phyloP scores from a whole-genome alignment of 2,888 invertebrate genomes.

The Salpingus planirostris region DNA sequence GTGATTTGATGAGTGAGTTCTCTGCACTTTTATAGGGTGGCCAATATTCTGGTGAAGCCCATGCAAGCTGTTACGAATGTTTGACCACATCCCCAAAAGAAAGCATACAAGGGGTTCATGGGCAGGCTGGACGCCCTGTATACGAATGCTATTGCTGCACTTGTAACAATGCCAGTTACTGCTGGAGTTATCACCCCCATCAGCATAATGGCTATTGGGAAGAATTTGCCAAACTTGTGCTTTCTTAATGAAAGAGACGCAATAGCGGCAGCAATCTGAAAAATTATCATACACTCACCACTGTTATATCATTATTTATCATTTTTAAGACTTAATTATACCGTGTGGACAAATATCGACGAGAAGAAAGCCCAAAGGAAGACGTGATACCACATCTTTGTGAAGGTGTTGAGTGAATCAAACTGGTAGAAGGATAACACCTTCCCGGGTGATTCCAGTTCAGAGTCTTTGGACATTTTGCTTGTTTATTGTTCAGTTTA shows the following conservation, averaged over 20 bases:
- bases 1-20: not conserved
- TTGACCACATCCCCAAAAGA: constrained; percentile 93
- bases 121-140: constrained; percentile 82
- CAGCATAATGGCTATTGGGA: constrained; percentile 76
- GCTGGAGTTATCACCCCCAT: constrained; percentile 87
- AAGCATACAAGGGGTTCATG: constrained; percentile 86
- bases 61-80: constrained; percentile 82
- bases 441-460: constrained; percentile 34
- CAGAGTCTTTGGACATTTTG: constrained; percentile 16
- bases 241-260: constrained; percentile 86
- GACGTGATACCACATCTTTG: constrained; percentile 96
- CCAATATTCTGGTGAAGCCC: constrained; percentile 87
- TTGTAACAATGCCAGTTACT: constrained; percentile 79
- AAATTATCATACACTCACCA: too few relatives aligned
- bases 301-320: too few relatives aligned
- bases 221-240: constrained; percentile 92
- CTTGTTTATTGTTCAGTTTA: not conserved
- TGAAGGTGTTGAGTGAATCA: constrained; percentile 56
- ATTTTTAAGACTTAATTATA: constrained; percentile 20
- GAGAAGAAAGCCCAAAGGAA: constrained; percentile 94
- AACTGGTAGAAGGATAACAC: constrained; percentile 37
- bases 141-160: constrained; percentile 89
- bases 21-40: constrained; percentile 59
- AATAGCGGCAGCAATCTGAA: constrained; percentile 72
- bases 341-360: constrained; percentile 82